These are phyloP conservation scores for Proteles cristata DNA, from an alignment of 2,113 vertebrate species.

Conservation along the genomic window DNA sequence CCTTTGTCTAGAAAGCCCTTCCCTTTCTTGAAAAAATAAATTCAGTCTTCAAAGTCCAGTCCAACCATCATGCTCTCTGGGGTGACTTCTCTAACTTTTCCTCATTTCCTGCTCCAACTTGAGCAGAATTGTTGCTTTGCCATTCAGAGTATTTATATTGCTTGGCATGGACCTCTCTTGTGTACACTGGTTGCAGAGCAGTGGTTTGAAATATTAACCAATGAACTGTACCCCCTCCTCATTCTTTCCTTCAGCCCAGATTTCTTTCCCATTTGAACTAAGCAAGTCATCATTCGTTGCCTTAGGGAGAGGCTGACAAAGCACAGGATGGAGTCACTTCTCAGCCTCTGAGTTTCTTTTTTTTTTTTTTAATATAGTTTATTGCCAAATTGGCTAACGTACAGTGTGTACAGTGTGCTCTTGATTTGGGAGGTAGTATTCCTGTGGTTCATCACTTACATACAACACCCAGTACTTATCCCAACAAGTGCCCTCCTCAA, in stretches of 20 bases:
- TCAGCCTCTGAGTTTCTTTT: background rate
- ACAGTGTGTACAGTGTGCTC: no score
- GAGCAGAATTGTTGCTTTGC: background rate
- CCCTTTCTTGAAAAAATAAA: background rate
- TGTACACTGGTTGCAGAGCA: background rate
- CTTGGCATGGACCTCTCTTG: background rate
- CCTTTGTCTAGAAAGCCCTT: background rate
- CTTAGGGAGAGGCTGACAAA: background rate
- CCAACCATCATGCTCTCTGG: background rate
- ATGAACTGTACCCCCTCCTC: background rate
- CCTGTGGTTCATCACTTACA: no score
- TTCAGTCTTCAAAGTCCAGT: background rate
- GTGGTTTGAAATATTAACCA: constrained; percentile 13
- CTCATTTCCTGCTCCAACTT: background rate
- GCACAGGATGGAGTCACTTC: background rate
- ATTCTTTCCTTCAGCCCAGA: background rate
- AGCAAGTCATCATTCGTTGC: background rate
- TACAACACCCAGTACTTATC: no score
- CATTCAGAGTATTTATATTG: background rate
- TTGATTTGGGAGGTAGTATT: no score
- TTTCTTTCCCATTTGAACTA: background rate
- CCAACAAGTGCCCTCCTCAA: no score
- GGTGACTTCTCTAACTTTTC: background rate
- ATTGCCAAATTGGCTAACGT: no score
- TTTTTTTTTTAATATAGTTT: no score